Base-by-base conservation (phyloP, 1,140 invertebrate species). In the Drosophila seguyi region DNA sequence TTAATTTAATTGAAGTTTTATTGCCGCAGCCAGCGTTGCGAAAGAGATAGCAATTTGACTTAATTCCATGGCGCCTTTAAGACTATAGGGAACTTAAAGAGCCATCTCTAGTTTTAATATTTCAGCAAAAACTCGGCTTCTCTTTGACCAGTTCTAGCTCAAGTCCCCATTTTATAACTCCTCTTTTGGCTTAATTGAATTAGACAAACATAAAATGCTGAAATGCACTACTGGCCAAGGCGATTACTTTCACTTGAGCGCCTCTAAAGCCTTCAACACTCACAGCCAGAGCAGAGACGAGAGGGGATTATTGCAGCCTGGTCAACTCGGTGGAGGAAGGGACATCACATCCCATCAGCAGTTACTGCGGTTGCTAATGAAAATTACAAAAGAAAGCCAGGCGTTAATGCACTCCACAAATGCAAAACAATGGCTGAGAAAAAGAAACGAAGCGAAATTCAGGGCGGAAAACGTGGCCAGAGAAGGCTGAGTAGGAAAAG, bases 1-100 rank as follows among this genome's bases (percentile, higher is more conserved):
- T 90, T 90, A 90, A 90, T 90, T 90, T 90, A 90, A 90, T 90
- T 85, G 69, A 90, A 85, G 85, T 85, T 90, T 85, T 79, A 90
- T 88, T 79, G 69, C 69, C 38, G 73, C 55, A 81, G 58, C 52
- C 83, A 71, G 41, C 74, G 60, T 68, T 72, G 81, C 73, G 81
- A 66, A 72, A 84, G 53, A 74, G 75, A 83, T 67, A 57, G 41
- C 69, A 71, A 71, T 42, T n/a, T 36, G 50, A 57, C 66, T 44
- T 63, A 66, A 50, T 60, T 53, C 25, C 36, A 20, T 6, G n/a
- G 20, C n/a, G 34, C n/a, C 34, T 53, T 57, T 56, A 58, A 66
- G 73, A 16, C 39, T 50, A 66, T 45, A 58, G 53, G 44, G 1
- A 62, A 44, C 39, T 65, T 75, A 13, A 34, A 75, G 52, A 20